Evolutionary conservation across 2,888 invertebrate species (phyloP).

Genomic region (Microplitis deprimator): DNA sequence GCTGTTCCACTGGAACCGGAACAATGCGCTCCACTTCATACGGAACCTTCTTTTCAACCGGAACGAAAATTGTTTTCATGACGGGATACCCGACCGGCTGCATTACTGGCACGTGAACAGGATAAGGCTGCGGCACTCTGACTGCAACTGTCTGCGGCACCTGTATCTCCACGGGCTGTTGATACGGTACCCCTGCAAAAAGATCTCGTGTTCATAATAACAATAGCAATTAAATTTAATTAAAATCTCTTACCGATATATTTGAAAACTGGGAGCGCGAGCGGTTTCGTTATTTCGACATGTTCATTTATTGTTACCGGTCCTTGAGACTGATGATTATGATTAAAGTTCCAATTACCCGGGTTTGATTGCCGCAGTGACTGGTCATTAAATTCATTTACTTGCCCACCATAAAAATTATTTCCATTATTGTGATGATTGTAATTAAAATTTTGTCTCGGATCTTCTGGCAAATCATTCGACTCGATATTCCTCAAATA

Average conservation of each 20-base stretch:
- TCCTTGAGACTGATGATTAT: constrained; percentile 69
- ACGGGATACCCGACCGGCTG: constrained; percentile 73
- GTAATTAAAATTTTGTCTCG: not conserved
- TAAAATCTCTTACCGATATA: constrained; percentile 72
- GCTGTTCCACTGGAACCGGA: constrained; percentile 79
- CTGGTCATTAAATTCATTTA: too few species aligned
- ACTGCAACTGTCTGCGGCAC: constrained; percentile 69
- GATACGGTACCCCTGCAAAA: constrained; percentile 73
- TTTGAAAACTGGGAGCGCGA: constrained; percentile 78
- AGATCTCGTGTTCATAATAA: not conserved
- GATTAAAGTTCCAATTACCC: constrained; percentile 59
- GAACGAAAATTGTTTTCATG: constrained; percentile 78
- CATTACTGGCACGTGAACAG: constrained; percentile 77
- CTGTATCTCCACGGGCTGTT: constrained; percentile 79
- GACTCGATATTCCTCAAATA: not conserved
- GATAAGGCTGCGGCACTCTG: constrained; percentile 76
- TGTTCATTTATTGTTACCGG: constrained; percentile 76
- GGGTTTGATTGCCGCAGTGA: constrained; percentile 20
- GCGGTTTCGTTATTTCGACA: constrained; percentile 78
- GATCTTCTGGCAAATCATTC: not conserved
- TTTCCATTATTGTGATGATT: not conserved
- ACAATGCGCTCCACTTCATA: constrained; percentile 79
- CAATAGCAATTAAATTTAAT: not conserved
- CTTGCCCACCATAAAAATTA: too few species aligned
- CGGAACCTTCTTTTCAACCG: constrained; percentile 81